A percentile compares a stretch with the other conserved stretches of the same genome.
phyloP scores from a whole-genome alignment of 2,797 vertebrate genomes.

The Poecilia picta region DNA sequence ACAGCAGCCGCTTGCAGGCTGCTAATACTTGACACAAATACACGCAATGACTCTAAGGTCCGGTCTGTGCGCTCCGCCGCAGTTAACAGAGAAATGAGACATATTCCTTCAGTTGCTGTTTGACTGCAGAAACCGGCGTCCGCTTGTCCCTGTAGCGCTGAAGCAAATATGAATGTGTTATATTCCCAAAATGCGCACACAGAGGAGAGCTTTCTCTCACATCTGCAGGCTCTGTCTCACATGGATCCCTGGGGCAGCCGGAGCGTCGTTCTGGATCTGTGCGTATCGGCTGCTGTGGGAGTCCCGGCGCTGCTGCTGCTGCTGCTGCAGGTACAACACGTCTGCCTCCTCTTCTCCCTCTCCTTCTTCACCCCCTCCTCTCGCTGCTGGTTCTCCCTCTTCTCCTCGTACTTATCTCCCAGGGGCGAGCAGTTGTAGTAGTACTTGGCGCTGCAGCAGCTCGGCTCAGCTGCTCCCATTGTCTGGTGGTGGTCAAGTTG shows the following conservation, averaged over 20 bases:
- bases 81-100: conserved; percentile 32
- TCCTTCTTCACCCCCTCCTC: conserved; percentile 38
- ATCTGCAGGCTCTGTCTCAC: conserved; percentile 48
- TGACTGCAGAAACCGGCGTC: conserved; percentile 13
- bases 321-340: conserved; percentile 56
- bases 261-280: conserved; percentile 64
- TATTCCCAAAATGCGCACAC: conserved; percentile 62
- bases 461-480: conserved; percentile 89
- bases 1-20: conserved; percentile 41
- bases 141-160: conserved; percentile 47
- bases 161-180: conserved; percentile 43
- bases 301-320: conserved; percentile 57
- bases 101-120: conserved; percentile 57
- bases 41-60: conserved; percentile 64
- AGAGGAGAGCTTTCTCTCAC: conserved; percentile 24
- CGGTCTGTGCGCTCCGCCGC: conserved; percentile 64
- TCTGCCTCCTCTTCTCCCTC: conserved; percentile 48
- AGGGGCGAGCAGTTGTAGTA: conserved; percentile 82
- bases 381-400: conserved; percentile 29
- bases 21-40: conserved; percentile 58
- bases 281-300: conserved; percentile 59
- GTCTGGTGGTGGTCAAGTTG: conserved; percentile 81
- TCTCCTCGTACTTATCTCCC: conserved; percentile 69
- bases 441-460: conserved; percentile 82
- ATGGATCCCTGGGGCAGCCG: conserved; percentile 61